These are phyloP conservation scores for Caerostris darwini DNA, from an alignment of 1,140 invertebrate species.

Conservation along the genomic window DNA sequence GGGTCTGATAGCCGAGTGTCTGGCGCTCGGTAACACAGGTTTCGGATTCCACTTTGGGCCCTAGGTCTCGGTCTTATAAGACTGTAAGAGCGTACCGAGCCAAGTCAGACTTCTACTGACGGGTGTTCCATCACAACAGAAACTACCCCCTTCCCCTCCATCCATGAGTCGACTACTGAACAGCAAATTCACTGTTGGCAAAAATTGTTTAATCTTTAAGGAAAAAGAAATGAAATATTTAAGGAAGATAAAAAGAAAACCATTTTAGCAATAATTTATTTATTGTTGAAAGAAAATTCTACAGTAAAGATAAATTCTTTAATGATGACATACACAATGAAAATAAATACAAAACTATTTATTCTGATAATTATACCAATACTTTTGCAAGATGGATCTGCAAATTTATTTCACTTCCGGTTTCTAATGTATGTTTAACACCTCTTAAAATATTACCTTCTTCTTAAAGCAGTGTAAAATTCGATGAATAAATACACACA, in stretches of 20 bases:
- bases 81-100: no score
- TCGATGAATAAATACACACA: background rate
- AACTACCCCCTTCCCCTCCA: no score
- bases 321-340: background rate
- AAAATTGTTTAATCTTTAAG: no score
- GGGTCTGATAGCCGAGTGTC: no score
- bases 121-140: no score
- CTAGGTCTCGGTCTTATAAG: no score
- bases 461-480: background rate
- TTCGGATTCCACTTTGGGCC: no score
- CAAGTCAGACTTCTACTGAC: no score
- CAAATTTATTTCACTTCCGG: constrained; percentile 14
- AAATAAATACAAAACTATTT: background rate
- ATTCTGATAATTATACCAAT: background rate
- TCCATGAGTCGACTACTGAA: no score
- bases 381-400: background rate
- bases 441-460: background rate
- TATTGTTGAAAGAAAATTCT: background rate
- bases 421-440: background rate
- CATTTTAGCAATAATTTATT: background rate
- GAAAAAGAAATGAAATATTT: no score
- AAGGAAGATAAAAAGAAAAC: background rate
- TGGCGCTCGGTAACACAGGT: no score
- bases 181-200: no score
- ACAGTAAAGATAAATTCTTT: background rate